Base-by-base conservation (phyloP, 1,140 invertebrate species). In the Antheraea pernyi region DNA sequence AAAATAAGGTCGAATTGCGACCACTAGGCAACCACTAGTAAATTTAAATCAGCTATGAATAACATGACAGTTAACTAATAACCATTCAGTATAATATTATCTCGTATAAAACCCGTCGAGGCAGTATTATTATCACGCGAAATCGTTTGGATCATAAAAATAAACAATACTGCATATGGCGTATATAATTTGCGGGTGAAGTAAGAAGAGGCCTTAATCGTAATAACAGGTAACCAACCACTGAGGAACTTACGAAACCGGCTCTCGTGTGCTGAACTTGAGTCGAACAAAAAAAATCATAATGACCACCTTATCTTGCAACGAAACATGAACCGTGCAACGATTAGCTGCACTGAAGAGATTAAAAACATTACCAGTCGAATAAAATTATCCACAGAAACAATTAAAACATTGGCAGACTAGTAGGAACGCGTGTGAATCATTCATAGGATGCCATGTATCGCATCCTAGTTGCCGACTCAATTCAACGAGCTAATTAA, bases 401-500 rank as follows among this genome's bases (percentile, higher is more conserved):
- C 58, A 66, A 72, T 69, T 76, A 67, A 73, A 78, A 62, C n/a
- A 62, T 65, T 62, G 58, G 30, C 60, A 71, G 68, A 75, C 67
- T 61, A 69, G 64, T 70, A 70, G 39, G 60, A 61, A 61, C 61
- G 62, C 42, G 61, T 72, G 73, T 83, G 85, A 84, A 82, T 88
- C 82, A 88, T 78, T 81, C 82, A 80, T 80, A 66, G 75, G 80
- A 80, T 75, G 78, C 71, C 71, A 80, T 79, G 79, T 80, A 74
- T 78, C 83, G 83, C 81, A 86, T 88, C 84, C 78, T 84, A 80
- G 75, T 82, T 76, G 78, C 65, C 72, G 70, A 85, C 86, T 88
- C 80, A 83, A 86, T 88, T 82, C 82, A 91, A 88, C 85, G 77
- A 86, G 85, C 67, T 71, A 70, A 88, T 91, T 91, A 84, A 84